Percentiles rank a stretch among this genome's conserved stretches.
phyloP scores from a whole-genome alignment of 2,113 vertebrate genomes.

The Catharus bicknelli region DNA sequence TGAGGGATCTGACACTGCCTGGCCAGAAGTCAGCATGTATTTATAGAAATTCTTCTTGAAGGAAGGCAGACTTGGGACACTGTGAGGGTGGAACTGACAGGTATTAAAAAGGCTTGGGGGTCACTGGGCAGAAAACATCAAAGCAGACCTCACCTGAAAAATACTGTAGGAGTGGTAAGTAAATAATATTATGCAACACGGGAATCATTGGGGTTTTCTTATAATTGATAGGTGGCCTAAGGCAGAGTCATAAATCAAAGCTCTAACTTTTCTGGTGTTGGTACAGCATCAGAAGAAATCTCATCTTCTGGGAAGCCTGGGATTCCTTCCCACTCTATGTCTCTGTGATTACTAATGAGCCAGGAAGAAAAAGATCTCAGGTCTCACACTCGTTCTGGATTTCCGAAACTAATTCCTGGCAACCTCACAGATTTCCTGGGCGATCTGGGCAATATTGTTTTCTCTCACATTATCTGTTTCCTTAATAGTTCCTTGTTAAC shows the following conservation, averaged over 20 bases:
- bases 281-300: neutral
- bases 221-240: rapidly evolving
- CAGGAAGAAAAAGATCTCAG: neutral
- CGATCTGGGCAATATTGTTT: neutral
- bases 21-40: neutral
- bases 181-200: neutral
- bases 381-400: neutral
- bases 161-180: constrained; percentile 20
- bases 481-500: neutral
- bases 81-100: neutral
- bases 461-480: neutral
- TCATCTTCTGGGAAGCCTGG: neutral
- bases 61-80: neutral
- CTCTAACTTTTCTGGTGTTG: neutral
- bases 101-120: neutral
- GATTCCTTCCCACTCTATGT: neutral
- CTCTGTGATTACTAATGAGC: neutral
- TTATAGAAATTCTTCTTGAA: neutral
- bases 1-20: neutral
- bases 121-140: neutral
- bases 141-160: neutral
- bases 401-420: neutral
- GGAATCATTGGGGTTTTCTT: neutral
- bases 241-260: neutral
- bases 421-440: neutral